Percentiles rank a stretch among this genome's conserved stretches.
Conservation (phyloP, 2,888 invertebrate species). For the Anthrax anthrax region DNA sequence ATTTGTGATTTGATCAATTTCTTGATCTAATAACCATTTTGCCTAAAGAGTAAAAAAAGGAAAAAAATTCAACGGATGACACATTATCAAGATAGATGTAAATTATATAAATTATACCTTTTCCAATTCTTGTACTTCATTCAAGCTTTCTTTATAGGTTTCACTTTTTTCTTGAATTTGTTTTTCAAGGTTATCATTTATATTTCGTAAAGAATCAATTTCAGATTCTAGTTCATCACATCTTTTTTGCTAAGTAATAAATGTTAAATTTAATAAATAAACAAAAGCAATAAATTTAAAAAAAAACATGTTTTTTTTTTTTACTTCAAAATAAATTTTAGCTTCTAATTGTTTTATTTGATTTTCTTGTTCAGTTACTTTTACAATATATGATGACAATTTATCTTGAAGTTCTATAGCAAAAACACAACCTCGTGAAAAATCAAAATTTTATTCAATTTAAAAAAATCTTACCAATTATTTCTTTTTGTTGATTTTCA, state of each 20-base stretch:
- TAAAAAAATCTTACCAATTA: conserved; percentile 2
- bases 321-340: background rate
- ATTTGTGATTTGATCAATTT: conserved; percentile 1
- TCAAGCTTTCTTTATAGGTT: conserved; percentile 1
- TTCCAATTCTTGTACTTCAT: conserved; percentile 7
- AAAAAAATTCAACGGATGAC: no score
- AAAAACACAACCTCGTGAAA: no score
- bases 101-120: background rate
- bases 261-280: no score
- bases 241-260: background rate
- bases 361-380: background rate
- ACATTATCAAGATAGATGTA: background rate
- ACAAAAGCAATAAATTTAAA: no score
- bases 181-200: conserved; percentile 1
- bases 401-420: background rate
- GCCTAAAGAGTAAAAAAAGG: conserved; percentile 3
- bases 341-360: background rate
- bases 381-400: background rate
- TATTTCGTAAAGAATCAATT: background rate
- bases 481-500: conserved; percentile 3
- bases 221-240: background rate
- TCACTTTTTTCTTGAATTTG: conserved; percentile 4
- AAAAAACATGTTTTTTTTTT: background rate
- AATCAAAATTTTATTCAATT: background rate
- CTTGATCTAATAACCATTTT: conserved; percentile 1